Evolutionary conservation across 2,888 invertebrate genomes (phyloP), one percentile per base, ranked within the genome.

Genomic region (Coenonympha glycerion): DNA sequence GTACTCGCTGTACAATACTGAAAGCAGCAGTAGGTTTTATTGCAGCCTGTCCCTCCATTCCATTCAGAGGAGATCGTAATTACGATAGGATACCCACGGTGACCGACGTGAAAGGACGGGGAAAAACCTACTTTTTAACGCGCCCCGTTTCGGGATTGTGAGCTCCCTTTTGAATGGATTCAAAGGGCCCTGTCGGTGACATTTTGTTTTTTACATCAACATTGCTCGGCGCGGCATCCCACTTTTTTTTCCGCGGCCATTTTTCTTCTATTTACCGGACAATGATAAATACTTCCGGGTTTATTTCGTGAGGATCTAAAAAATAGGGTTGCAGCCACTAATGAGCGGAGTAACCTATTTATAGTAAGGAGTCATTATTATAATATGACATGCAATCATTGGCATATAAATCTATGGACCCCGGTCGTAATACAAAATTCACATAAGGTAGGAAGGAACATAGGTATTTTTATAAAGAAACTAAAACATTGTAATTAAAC

Each of bases 1-100:
- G 13, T 28, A 28, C 4, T 11, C 8, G 15, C 31, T 15, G 31
- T n/a, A 31, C 11, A 3, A 31, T 31, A 30, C 13, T n/a, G n/a
- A 13, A 22, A 13, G 22, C 21, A 37, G 21, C 39, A 15, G 3
- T 6, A n/a, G 15, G 22, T 1, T 15, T 15, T 9, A 3, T n/a
- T 24, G 24, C 15, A 15, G 15, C 15, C 39, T 22, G 9, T 4
- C 15, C 39, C 15, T 57, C 45, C 53, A 55, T 58, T 57, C 45
- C 53, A 55, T 58, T 60, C 55, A 58, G 15, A 22, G 44, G 47
- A 60, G 58, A 58, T 60, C 51, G 54, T 58, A 61, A 59, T 60
- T 59, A 60, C 48, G 58, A 60, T 60, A 61, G 51, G 52, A 53
- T 52, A 44, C 41, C 41, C 36, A 39, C 46, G 49, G 59, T 53